A percentile compares a stretch with the other conserved stretches of the same genome.
Evolutionary conservation across 2,888 invertebrate species (phyloP).

Genomic region (Tigriopus californicus): DNA sequence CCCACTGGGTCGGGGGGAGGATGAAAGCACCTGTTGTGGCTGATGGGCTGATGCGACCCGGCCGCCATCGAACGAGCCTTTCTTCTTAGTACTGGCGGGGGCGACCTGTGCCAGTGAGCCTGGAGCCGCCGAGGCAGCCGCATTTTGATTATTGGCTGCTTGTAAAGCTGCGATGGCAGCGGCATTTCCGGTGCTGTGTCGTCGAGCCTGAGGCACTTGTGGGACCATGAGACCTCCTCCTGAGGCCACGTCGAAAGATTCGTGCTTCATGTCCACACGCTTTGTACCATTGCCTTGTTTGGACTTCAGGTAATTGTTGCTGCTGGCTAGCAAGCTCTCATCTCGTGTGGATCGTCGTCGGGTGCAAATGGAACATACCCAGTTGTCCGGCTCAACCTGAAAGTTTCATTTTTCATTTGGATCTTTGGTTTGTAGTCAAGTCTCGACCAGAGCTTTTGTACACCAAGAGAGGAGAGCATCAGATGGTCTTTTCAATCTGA

Average conservation of each 20-base stretch:
- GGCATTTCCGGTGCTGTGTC: conserved; percentile 12
- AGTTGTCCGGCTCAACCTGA: background rate
- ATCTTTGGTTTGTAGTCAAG: too few relatives aligned
- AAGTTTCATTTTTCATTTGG: too few relatives aligned
- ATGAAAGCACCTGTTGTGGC: too few relatives aligned
- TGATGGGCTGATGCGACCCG: too few relatives aligned
- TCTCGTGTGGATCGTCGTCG: background rate
- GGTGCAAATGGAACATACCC: conserved; percentile 8
- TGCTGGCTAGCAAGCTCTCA: background rate
- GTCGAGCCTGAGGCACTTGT: background rate
- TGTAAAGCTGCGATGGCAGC: conserved; percentile 2
- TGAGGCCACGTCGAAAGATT: background rate
- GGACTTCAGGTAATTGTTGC: background rate
- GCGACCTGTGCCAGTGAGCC: background rate
- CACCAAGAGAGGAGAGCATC: too few relatives aligned
- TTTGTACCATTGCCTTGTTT: background rate
- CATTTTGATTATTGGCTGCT: background rate
- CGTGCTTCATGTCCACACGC: background rate
- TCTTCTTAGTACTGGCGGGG: background rate
- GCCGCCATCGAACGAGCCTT: too few relatives aligned
- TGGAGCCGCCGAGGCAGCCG: background rate
- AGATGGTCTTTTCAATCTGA: too few relatives aligned
- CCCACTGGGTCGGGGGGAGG: too few relatives aligned
- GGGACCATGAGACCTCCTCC: conserved; percentile 8
- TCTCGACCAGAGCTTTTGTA: too few relatives aligned